A percentile compares a stretch with the other conserved stretches of the same genome.
These are phyloP conservation scores for Sandelia bainsii DNA, from an alignment of 2,797 vertebrate species.

Conservation along the genomic window DNA sequence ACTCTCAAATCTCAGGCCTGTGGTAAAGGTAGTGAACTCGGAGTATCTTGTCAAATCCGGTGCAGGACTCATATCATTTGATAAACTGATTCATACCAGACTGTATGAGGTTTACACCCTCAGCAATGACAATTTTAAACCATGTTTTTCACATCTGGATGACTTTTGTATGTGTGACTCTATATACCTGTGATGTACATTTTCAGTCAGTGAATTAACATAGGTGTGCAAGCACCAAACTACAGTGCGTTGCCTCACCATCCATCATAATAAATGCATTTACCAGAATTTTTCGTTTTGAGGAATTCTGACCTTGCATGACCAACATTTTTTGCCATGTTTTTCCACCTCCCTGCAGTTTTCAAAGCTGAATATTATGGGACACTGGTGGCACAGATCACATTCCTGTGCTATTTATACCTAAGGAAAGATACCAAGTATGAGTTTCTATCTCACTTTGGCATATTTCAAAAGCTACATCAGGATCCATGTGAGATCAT, in stretches of 20 bases:
- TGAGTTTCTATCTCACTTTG: neutral
- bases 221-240: too few species aligned
- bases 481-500: neutral
- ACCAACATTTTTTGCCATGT: neutral
- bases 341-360: neutral
- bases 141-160: too few species aligned
- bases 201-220: too few species aligned
- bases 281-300: neutral
- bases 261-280: neutral
- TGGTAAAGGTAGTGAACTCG: neutral
- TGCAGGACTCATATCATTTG: too few species aligned
- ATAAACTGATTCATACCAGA: too few species aligned
- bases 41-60: neutral
- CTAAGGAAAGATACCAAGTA: neutral
- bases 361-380: neutral
- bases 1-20: neutral
- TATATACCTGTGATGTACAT: neutral
- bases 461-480: neutral
- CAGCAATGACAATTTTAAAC: too few species aligned
- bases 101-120: too few species aligned
- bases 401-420: slow-evolving; percentile 7
- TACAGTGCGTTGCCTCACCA: neutral
- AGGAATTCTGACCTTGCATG: neutral
- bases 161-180: too few species aligned
- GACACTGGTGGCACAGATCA: neutral